Evolutionary conservation across 2,797 vertebrate species (phyloP).

Genomic region (Eidolon dupreanum): DNA sequence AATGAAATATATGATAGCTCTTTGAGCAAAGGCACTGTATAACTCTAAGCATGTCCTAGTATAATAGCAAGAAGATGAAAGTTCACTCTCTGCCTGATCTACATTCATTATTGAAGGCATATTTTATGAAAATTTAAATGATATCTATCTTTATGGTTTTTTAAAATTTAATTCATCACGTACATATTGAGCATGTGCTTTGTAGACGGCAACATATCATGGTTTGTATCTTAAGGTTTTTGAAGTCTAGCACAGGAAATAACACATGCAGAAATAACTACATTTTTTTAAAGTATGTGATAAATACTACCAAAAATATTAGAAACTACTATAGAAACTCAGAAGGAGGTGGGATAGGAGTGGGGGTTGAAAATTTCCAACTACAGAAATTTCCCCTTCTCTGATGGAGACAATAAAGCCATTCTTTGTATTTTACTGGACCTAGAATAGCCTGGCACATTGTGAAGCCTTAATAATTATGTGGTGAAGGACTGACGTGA

Average conservation of each 20-base stretch:
- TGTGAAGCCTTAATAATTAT: conserved; percentile 9
- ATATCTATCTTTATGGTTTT: neutral
- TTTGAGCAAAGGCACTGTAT: neutral
- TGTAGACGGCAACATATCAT: neutral
- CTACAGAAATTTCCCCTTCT: neutral
- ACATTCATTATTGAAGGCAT: neutral
- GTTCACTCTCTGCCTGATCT: neutral
- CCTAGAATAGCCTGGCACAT: neutral
- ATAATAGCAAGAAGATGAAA: neutral
- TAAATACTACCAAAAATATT: neutral
- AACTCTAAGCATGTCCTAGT: neutral
- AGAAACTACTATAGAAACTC: neutral
- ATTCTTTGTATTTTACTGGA: neutral
- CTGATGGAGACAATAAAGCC: neutral
- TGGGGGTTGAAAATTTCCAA: neutral
- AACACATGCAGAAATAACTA: neutral
- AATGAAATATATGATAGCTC: conserved; percentile 24
- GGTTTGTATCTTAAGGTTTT: neutral
- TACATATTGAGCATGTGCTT: neutral
- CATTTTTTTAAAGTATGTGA: neutral
- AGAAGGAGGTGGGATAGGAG: neutral
- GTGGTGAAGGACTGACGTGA: conserved; percentile 25
- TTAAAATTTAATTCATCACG: conserved; percentile 18
- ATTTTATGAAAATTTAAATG: conserved; percentile 38
- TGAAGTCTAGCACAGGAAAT: neutral